These are phyloP conservation scores for Tetrapedia diversipes DNA, from an alignment of 2,888 invertebrate genomes.

Conservation along the genomic window DNA sequence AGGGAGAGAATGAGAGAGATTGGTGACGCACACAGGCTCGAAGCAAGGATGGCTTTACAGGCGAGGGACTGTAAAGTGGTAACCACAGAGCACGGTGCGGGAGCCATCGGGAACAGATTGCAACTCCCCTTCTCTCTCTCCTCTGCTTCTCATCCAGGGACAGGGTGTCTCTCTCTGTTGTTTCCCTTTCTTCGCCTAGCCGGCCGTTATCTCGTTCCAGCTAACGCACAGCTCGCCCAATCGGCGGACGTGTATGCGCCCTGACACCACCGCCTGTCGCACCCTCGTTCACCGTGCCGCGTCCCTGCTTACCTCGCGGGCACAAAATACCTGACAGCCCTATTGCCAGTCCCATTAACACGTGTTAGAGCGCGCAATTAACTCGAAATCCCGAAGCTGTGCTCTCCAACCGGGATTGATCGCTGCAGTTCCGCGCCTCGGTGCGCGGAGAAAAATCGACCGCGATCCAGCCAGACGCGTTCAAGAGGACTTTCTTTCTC, in stretches of 20 bases:
- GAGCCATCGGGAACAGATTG: constrained; percentile 79
- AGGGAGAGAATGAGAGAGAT: neutral
- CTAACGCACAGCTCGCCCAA: constrained; percentile 41
- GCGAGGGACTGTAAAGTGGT: constrained; percentile 76
- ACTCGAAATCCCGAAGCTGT: constrained; percentile 69
- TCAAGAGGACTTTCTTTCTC: neutral
- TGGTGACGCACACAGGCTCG: constrained; percentile 31
- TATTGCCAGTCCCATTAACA: constrained; percentile 77
- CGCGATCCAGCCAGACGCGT: neutral
- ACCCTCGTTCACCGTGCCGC: constrained; percentile 60
- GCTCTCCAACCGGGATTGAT: constrained; percentile 57
- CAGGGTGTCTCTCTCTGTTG: constrained; percentile 26
- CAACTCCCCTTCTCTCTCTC: constrained; percentile 67
- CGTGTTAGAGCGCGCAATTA: constrained; percentile 78
- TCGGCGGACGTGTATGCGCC: constrained; percentile 51
- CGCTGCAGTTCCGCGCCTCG: constrained; percentile 30
- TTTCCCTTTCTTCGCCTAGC: constrained; percentile 56
- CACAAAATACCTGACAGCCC: constrained; percentile 78
- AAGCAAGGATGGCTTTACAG: constrained; percentile 68
- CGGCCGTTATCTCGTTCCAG: constrained; percentile 52
- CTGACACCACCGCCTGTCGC: constrained; percentile 76
- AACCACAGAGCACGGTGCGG: constrained; percentile 75
- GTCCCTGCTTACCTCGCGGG: constrained; percentile 75
- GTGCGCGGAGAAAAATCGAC: constrained; percentile 17
- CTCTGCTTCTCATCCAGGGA: constrained; percentile 7